Conservation (phyloP, 2,888 invertebrate species). For the Belgica antarctica region DNA sequence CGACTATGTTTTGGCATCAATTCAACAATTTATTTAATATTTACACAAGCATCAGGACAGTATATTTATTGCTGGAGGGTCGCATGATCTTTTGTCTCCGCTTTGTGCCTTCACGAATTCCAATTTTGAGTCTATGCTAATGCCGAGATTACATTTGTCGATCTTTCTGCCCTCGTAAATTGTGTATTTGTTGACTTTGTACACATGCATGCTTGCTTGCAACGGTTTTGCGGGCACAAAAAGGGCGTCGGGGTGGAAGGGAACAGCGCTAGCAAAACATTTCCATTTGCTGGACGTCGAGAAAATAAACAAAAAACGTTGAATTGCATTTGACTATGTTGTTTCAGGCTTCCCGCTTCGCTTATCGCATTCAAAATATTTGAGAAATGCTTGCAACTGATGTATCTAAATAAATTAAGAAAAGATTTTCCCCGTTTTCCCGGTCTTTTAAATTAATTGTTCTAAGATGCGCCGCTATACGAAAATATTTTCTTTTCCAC, state of each 20-base stretch:
- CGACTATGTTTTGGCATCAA: slow-evolving; percentile 7
- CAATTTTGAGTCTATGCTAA: not conserved
- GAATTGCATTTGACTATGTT: not conserved
- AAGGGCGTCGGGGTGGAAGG: slow-evolving; percentile 30
- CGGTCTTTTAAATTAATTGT: slow-evolving; percentile 9
- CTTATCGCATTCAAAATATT: not conserved
- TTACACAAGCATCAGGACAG: not conserved
- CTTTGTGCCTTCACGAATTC: not conserved
- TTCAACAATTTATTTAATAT: not conserved
- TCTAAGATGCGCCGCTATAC: slow-evolving; percentile 15
- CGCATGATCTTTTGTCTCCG: not conserved
- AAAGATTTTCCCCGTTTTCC: not conserved
- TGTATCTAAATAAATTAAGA: not conserved
- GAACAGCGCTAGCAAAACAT: not conserved
- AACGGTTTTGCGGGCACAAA: not conserved
- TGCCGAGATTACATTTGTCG: slow-evolving; percentile 18
- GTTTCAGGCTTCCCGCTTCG: slow-evolving; percentile 1
- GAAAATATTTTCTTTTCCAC: not conserved
- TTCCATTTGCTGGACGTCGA: not conserved
- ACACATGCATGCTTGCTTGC: not conserved
- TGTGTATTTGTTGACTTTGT: not conserved
- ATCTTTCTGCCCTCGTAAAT: slow-evolving; percentile 9
- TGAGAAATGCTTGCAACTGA: not conserved
- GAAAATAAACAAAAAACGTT: not conserved
- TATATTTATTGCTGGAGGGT: not conserved